phyloP scores from a whole-genome alignment of 2,797 vertebrate species.

The Rallus crepitans region DNA sequence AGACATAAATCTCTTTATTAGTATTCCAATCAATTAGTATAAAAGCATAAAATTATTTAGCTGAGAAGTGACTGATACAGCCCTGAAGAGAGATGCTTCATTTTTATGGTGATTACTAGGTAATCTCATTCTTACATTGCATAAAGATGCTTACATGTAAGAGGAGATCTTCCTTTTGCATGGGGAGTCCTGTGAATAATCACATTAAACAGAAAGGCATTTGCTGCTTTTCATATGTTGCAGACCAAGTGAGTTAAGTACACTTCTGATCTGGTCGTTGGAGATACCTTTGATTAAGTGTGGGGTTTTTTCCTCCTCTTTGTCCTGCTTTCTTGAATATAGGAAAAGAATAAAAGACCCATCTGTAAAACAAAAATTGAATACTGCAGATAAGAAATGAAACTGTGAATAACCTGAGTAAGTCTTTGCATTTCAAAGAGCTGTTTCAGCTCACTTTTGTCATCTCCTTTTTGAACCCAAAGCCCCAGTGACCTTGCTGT shows the following conservation, averaged over 20 bases:
- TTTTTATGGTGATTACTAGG: slow-evolving; percentile 6
- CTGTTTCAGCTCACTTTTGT: background rate
- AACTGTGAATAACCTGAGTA: background rate
- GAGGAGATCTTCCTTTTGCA: slow-evolving; percentile 2
- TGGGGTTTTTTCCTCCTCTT: background rate
- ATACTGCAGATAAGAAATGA: background rate
- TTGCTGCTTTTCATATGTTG: background rate
- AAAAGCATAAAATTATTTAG: background rate
- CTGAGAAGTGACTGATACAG: background rate
- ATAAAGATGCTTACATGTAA: slow-evolving; percentile 17
- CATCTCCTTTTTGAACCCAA: background rate
- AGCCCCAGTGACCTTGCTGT: background rate
- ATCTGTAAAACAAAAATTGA: background rate
- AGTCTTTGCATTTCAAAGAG: slow-evolving; percentile 6
- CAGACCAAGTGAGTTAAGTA: background rate
- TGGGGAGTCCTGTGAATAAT: slow-evolving; percentile 21
- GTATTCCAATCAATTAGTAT: background rate
- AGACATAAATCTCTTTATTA: background rate
- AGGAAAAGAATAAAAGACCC: background rate
- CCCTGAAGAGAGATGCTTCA: background rate
- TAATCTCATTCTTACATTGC: background rate
- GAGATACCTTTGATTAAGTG: background rate
- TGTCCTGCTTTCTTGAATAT: background rate
- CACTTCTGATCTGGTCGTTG: background rate
- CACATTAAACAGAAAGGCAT: background rate